Conservation (phyloP, 2,888 invertebrate genomes). For the Sarcophaga rosellei region DNA sequence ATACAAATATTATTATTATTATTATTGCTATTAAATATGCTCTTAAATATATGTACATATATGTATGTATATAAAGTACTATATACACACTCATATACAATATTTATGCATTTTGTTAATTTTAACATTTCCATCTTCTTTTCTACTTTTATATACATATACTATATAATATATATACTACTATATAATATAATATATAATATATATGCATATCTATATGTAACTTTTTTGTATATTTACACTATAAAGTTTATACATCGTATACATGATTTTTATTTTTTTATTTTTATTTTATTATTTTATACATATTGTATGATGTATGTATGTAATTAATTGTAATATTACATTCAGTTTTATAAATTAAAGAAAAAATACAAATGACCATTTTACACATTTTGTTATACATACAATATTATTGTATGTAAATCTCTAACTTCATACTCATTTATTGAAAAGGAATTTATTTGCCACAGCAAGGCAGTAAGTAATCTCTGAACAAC, state of each 20-base stretch:
- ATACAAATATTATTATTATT: conserved; percentile 44
- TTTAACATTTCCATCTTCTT: conserved; percentile 67
- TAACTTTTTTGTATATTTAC: conserved; percentile 55
- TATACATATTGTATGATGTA: conserved; percentile 59
- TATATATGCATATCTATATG: conserved; percentile 14
- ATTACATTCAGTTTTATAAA: conserved; percentile 61
- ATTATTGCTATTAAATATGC: conserved; percentile 21
- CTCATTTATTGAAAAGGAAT: background rate
- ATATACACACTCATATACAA: conserved; percentile 38
- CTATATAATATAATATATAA: too few relatives aligned
- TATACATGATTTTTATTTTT: conserved; percentile 58
- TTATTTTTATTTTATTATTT: conserved; percentile 57
- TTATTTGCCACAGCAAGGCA: background rate
- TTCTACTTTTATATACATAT: conserved; percentile 49
- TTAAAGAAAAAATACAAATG: conserved; percentile 59
- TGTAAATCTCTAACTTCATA: conserved; percentile 21
- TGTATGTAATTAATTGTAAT: conserved; percentile 59
- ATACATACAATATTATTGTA: conserved; percentile 56
- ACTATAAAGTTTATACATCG: conserved; percentile 61
- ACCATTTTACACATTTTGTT: conserved; percentile 64
- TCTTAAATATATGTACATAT: conserved; percentile 25
- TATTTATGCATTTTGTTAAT: conserved; percentile 69
- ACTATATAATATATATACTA: background rate
- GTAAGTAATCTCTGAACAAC: background rate
- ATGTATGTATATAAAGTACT: conserved; percentile 12